phyloP scores from a whole-genome alignment of 1,140 invertebrate species.

The Halictus rubicundus region DNA sequence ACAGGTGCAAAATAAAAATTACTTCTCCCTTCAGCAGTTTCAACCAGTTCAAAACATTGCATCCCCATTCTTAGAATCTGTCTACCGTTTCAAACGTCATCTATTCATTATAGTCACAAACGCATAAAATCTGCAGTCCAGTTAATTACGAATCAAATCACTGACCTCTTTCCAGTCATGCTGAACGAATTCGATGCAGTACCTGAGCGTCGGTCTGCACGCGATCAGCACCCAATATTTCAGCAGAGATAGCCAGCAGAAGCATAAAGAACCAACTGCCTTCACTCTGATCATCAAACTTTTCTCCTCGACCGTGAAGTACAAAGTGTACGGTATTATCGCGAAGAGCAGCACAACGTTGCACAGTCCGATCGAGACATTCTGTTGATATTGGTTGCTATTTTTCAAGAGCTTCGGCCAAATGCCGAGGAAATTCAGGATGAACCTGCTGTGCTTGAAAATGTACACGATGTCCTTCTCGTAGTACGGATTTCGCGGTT shows the following conservation, averaged over 20 bases:
- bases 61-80: too few species aligned
- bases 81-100: too few species aligned
- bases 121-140: too few species aligned
- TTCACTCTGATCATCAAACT: slow-evolving; percentile 34
- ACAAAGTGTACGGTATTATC: slow-evolving; percentile 31
- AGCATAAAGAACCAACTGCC: slow-evolving; percentile 21
- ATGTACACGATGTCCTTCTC: slow-evolving; percentile 20
- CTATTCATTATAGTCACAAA: too few species aligned
- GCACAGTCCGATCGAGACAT: slow-evolving; percentile 11
- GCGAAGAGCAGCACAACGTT: slow-evolving; percentile 17
- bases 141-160: neutral
- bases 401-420: slow-evolving; percentile 39
- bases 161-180: slow-evolving; percentile 58
- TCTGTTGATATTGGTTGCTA: neutral
- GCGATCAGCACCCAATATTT: slow-evolving; percentile 45
- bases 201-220: slow-evolving; percentile 12
- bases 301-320: slow-evolving; percentile 42
- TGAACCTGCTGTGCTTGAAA: slow-evolving; percentile 39
- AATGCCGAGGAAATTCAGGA: slow-evolving; percentile 47
- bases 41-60: too few species aligned
- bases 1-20: too few species aligned
- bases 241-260: slow-evolving; percentile 23
- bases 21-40: too few species aligned
- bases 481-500: slow-evolving; percentile 15
- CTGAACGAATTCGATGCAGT: slow-evolving; percentile 52